A percentile compares a stretch with the other conserved stretches of the same genome.
Conservation (phyloP, 2,888 invertebrate genomes). For the Noctua comes region DNA sequence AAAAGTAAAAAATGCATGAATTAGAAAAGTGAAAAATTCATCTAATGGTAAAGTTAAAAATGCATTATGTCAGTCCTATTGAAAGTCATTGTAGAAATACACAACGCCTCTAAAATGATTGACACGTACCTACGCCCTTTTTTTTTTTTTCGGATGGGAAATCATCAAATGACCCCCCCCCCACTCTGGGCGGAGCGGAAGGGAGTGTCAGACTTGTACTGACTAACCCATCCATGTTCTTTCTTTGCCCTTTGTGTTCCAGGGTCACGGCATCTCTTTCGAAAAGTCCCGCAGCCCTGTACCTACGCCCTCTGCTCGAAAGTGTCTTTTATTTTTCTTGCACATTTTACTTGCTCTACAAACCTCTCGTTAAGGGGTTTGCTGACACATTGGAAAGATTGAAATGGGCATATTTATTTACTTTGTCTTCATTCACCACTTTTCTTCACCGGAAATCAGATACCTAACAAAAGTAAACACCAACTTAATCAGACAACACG, state of each 20-base stretch:
- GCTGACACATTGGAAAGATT: neutral
- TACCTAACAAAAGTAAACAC: neutral
- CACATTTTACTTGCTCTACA: neutral
- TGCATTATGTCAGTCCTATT: neutral
- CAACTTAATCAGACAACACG: neutral
- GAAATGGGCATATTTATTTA: neutral
- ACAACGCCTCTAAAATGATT: neutral
- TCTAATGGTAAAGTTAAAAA: too few species aligned
- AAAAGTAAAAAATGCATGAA: too few species aligned
- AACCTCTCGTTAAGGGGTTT: neutral
- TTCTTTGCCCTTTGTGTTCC: too few species aligned
- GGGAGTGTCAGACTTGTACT: too few species aligned
- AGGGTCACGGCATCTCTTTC: too few species aligned
- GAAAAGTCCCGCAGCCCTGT: too few species aligned
- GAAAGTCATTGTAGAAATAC: neutral
- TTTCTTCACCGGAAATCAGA: neutral
- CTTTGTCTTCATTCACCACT: neutral
- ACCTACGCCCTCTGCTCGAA: neutral
- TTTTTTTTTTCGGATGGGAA: too few species aligned
- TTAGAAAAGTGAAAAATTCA: too few species aligned
- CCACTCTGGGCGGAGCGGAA: too few species aligned
- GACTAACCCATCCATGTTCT: too few species aligned
- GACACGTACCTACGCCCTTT: too few species aligned
- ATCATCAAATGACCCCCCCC: too few species aligned
- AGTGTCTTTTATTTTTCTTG: neutral